phyloP scores from a whole-genome alignment of 2,113 vertebrate species.

The Paratilapia polleni region DNA sequence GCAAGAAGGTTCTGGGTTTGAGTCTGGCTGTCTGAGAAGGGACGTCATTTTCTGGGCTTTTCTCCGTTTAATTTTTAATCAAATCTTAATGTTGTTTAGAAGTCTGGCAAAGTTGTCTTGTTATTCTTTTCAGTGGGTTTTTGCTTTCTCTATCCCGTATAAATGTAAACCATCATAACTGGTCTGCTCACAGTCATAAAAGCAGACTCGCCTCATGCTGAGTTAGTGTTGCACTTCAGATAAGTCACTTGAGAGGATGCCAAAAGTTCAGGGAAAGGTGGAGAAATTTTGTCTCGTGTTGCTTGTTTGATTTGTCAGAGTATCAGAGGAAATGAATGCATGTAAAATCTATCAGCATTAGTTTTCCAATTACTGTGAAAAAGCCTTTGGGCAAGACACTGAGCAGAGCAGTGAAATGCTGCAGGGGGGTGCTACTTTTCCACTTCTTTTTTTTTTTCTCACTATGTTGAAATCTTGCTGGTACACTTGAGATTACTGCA shows the following conservation, averaged over 20 bases:
- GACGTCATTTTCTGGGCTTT: too few relatives aligned
- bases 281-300: not conserved
- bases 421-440: not conserved
- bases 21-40: not conserved
- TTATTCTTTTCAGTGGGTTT: not conserved
- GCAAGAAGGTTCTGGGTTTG: not conserved
- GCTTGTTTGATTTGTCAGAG: not conserved
- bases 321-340: too few relatives aligned
- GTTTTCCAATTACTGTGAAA: not conserved
- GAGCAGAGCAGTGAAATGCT: not conserved
- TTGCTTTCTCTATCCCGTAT: not conserved
- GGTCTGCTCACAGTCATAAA: not conserved
- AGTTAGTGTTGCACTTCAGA: not conserved
- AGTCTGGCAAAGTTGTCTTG: not conserved
- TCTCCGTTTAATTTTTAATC: too few relatives aligned
- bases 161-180: not conserved
- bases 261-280: not conserved
- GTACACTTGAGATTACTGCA: not conserved
- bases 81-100: not conserved
- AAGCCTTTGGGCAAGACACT: not conserved
- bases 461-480: not conserved
- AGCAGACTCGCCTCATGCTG: not conserved
- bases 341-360: not conserved
- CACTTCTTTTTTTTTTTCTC: not conserved
- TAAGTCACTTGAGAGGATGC: not conserved